Evolutionary conservation across 2,113 vertebrate genomes (phyloP).

Genomic region (Aptenodytes patagonicus): DNA sequence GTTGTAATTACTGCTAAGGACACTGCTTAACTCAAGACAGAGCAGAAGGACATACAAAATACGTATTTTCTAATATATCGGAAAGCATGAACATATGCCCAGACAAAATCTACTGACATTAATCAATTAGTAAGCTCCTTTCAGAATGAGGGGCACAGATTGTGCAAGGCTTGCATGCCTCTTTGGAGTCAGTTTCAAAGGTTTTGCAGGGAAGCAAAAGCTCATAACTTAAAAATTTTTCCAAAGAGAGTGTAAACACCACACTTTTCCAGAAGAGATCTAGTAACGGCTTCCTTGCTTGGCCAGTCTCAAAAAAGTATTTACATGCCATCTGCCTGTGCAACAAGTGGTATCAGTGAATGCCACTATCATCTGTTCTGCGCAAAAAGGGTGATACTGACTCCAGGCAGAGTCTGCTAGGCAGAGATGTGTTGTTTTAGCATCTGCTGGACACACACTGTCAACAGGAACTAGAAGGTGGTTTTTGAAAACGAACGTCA

Average conservation of each 20-base stretch:
- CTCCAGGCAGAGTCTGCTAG: not conserved
- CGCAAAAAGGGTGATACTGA: rapidly evolving
- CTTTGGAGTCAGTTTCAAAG: not conserved
- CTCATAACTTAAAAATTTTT: not conserved
- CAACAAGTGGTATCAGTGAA: not conserved
- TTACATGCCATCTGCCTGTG: not conserved
- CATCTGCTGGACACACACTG: not conserved
- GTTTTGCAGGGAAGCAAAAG: not conserved
- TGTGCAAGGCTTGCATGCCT: not conserved
- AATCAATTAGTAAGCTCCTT: not conserved
- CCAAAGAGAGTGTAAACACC: not conserved
- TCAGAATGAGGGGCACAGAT: not conserved
- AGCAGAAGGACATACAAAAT: not conserved
- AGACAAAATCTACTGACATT: not conserved
- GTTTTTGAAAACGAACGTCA: not conserved
- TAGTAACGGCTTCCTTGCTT: not conserved
- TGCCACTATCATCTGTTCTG: not conserved
- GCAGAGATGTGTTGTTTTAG: not conserved
- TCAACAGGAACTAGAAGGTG: not conserved
- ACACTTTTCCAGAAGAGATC: not conserved
- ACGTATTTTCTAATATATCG: not conserved
- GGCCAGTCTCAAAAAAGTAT: not conserved
- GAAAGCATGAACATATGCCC: not conserved
- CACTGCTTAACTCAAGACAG: not conserved
- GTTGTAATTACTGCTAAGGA: not conserved